Evolutionary conservation across 1,140 invertebrate genomes (phyloP).

Genomic region (Drosophila tristis): DNA sequence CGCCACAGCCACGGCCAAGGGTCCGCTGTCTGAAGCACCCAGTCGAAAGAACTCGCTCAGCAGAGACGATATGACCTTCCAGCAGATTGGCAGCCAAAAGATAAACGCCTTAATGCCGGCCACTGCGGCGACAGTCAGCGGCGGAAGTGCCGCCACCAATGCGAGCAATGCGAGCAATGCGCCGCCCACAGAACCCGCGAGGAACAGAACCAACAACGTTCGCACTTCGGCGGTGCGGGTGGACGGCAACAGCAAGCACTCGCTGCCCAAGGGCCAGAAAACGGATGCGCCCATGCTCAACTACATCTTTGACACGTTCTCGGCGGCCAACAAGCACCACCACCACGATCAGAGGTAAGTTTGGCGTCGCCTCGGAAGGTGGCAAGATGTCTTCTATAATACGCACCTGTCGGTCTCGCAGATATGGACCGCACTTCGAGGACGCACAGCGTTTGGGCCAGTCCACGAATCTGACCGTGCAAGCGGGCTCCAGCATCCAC

Average conservation of each 20-base stretch:
- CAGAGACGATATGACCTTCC: conserved; percentile 38
- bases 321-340: conserved; percentile 88
- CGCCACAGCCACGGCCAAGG: conserved; percentile 15
- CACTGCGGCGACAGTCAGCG: conserved; percentile 23
- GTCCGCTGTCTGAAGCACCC: conserved; percentile 30
- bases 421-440: conserved; percentile 90
- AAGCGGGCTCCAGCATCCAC: conserved; percentile 91
- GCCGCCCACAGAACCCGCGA: conserved; percentile 28
- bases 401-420: conserved; percentile 43
- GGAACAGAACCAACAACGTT: conserved; percentile 26
- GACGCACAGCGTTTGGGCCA: conserved; percentile 86
- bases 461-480: conserved; percentile 90
- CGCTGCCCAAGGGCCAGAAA: conserved; percentile 84
- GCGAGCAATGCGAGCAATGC: conserved; percentile 22
- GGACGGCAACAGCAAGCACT: conserved; percentile 75
- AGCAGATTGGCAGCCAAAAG: conserved; percentile 73
- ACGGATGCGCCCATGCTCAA: conserved; percentile 89
- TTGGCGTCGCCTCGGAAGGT: too few relatives aligned
- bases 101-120: conserved; percentile 64
- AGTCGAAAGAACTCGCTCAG: conserved; percentile 49
- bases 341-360: conserved; percentile 86
- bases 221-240: conserved; percentile 67
- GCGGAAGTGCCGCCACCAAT: conserved; percentile 23
- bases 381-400: background rate
- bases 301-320: conserved; percentile 89